phyloP scores from a whole-genome alignment of 37 sponge, comb jelly and placozoan species.

The Cliona cf. orientalis region DNA sequence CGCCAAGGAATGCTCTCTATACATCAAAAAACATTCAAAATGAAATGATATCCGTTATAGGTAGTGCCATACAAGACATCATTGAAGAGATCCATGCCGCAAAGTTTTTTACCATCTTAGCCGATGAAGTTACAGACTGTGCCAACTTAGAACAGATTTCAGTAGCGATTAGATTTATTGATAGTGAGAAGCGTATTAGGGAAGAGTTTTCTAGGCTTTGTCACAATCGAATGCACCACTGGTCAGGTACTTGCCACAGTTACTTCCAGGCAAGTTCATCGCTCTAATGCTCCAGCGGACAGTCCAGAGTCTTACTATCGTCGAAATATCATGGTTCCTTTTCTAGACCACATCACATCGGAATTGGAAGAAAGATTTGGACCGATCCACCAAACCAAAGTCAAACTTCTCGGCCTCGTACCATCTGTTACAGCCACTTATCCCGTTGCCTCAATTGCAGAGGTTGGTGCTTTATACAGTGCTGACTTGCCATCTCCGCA shows the following conservation, averaged over 20 bases:
- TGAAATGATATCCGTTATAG: constrained; percentile 20
- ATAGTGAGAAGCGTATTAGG: no score
- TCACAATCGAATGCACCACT: no score
- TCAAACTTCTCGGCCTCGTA: constrained; percentile 22
- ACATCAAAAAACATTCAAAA: constrained; percentile 13
- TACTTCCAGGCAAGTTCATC: no score
- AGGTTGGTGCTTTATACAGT: background rate
- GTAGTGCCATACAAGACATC: background rate
- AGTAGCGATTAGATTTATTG: constrained; percentile 3
- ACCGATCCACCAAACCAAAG: constrained; percentile 8
- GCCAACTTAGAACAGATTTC: constrained; percentile 2
- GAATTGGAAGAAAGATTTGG: constrained; percentile 18
- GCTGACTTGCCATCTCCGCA: constrained; percentile 13
- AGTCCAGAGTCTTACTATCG: constrained; percentile 32
- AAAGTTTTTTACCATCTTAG: constrained; percentile 10
- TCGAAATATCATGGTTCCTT: constrained; percentile 1
- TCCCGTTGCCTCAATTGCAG: constrained; percentile 3
- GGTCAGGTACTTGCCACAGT: no score
- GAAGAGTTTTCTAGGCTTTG: no score
- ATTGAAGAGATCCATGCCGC: background rate
- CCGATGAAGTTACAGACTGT: constrained; percentile 24
- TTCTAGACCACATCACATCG: constrained; percentile 17
- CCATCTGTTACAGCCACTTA: constrained; percentile 19
- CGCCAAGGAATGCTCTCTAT: constrained; percentile 36
- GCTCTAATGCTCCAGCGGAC: constrained; percentile 14